These are phyloP conservation scores for Phenganax marumi DNA, from an alignment of 92 coral and sea anemone genomes.

Conservation along the genomic window DNA sequence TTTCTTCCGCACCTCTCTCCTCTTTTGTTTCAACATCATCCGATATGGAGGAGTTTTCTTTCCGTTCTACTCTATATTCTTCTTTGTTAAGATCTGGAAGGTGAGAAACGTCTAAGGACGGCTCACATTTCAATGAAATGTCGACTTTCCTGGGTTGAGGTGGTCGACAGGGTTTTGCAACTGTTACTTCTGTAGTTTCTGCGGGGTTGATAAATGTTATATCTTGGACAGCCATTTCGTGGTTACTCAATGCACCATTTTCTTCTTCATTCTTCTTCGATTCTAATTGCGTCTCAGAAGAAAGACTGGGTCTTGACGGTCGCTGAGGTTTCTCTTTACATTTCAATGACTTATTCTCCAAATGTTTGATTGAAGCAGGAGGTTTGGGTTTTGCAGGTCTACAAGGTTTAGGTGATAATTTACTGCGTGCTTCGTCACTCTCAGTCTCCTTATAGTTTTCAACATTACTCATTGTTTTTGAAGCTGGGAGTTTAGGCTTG, in stretches of 20 bases:
- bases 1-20: too few relatives aligned
- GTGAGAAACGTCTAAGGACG: neutral
- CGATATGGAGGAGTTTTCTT: neutral
- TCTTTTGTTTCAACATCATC: too few relatives aligned
- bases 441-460: neutral
- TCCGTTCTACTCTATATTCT: neutral
- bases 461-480: too few relatives aligned
- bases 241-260: neutral
- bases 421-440: neutral
- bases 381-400: neutral
- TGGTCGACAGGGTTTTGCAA: neutral
- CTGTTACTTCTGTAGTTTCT: too few relatives aligned
- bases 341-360: neutral
- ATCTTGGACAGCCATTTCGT: neutral
- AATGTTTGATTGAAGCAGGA: neutral
- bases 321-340: slow-evolving; percentile 8
- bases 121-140: neutral
- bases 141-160: neutral
- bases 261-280: neutral
- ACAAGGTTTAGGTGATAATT: neutral
- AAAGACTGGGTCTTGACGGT: neutral
- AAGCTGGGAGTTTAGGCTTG: too few relatives aligned
- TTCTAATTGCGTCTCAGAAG: neutral
- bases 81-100: neutral
- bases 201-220: neutral